These are phyloP conservation scores for Turritopsis rubra DNA, from an alignment of 30 jellyfish, hydroid and myxozoan species.

Conservation along the genomic window DNA sequence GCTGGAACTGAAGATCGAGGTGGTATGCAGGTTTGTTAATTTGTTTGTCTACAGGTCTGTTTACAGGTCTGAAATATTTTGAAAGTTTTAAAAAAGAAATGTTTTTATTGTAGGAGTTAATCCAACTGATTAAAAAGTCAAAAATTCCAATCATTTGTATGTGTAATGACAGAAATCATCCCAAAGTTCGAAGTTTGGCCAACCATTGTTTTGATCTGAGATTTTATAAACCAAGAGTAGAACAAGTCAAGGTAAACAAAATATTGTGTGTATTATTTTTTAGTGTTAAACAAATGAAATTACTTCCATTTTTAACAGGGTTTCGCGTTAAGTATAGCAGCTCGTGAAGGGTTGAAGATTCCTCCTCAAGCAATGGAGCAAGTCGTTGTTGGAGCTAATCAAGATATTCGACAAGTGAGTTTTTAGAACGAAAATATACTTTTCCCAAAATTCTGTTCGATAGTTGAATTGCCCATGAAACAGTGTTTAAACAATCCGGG, in stretches of 20 bases:
- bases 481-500: no score
- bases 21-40: constrained; percentile 76
- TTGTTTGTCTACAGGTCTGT: not conserved
- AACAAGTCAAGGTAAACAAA: constrained; percentile 89
- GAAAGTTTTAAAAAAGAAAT: not conserved
- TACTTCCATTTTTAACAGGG: constrained; percentile 28
- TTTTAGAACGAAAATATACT: no score
- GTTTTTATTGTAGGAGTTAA: constrained; percentile 53
- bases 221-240: constrained; percentile 86
- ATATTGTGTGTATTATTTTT: no score
- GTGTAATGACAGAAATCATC: constrained; percentile 97
- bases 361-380: constrained; percentile 95
- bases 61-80: not conserved
- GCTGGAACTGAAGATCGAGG: constrained; percentile 99
- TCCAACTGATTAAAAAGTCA: constrained; percentile 63
- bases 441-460: no score
- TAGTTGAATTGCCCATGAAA: not conserved
- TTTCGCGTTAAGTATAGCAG: constrained; percentile 59
- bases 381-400: constrained; percentile 87
- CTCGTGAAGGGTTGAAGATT: constrained; percentile 65
- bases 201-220: constrained; percentile 93
- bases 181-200: constrained; percentile 85
- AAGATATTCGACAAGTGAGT: constrained; percentile 86
- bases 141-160: constrained; percentile 90
- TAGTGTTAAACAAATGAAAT: not conserved